Percentiles rank a stretch among this genome's conserved stretches.
Conservation (phyloP, 2,797 vertebrate species). For the Manis javanica region DNA sequence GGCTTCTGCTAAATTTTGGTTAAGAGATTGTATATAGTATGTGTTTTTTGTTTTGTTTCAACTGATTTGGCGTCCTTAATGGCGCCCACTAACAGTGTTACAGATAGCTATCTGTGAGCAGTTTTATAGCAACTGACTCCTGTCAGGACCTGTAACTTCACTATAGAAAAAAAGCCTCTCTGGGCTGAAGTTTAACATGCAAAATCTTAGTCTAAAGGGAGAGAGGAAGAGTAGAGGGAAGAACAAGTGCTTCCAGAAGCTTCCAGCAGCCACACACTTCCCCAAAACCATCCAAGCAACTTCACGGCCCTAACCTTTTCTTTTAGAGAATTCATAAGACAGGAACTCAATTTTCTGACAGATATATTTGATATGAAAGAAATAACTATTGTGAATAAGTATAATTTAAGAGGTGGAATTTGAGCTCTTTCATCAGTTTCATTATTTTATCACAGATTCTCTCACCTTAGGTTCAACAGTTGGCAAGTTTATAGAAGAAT, state of each 20-base stretch:
- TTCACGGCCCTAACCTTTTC: constrained; percentile 22
- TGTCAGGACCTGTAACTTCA: constrained; percentile 44
- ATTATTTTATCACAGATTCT: constrained; percentile 1
- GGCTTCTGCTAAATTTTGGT: neutral
- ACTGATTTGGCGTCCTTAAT: constrained; percentile 5
- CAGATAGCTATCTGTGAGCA: constrained; percentile 5
- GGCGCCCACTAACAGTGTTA: neutral
- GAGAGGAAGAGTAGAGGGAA: neutral
- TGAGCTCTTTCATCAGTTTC: neutral
- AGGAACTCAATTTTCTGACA: constrained; percentile 46
- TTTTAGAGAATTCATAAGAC: neutral
- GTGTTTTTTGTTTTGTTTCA: constrained; percentile 16
- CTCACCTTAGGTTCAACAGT: neutral
- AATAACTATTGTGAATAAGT: constrained; percentile 19
- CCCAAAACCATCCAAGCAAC: neutral
- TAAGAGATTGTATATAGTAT: neutral
- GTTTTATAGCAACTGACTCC: neutral
- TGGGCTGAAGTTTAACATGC: constrained; percentile 26
- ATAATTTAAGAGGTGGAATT: neutral
- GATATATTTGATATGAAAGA: neutral
- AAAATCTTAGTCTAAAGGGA: constrained; percentile 41
- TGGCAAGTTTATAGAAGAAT: neutral
- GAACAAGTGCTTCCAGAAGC: neutral
- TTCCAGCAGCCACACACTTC: neutral
- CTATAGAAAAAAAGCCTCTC: neutral